Evolutionary conservation across 2,888 invertebrate genomes (phyloP).

Genomic region (Melieria crassipennis): DNA sequence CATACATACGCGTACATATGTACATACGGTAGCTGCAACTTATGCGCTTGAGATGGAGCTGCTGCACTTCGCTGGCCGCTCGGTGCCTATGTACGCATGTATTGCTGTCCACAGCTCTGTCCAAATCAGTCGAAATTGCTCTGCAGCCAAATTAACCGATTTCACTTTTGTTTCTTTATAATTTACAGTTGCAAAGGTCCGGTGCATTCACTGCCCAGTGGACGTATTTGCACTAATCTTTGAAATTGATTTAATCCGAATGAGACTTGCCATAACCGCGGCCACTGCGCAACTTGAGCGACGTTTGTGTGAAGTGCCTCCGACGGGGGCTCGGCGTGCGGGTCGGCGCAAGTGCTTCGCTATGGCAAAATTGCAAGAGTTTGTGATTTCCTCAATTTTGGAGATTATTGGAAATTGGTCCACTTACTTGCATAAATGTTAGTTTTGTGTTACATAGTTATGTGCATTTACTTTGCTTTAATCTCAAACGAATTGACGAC

Average conservation of each 20-base stretch:
- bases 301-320: conserved; percentile 10
- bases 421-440: conserved; percentile 59
- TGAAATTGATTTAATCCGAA: conserved; percentile 52
- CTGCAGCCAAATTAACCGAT: neutral
- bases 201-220: conserved; percentile 42
- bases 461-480: conserved; percentile 66
- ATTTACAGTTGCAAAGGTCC: conserved; percentile 46
- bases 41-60: no score
- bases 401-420: conserved; percentile 52
- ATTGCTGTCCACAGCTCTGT: no score
- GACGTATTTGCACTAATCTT: conserved; percentile 58
- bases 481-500: conserved; percentile 60
- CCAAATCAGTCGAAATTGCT: no score
- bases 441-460: conserved; percentile 64
- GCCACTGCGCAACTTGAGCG: neutral
- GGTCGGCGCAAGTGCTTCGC: neutral
- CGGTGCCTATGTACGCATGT: no score
- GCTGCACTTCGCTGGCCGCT: no score
- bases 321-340: conserved; percentile 20
- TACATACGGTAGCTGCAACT: neutral
- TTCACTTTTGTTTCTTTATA: conserved; percentile 40
- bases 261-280: conserved; percentile 42
- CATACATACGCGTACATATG: neutral
- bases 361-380: conserved; percentile 5
- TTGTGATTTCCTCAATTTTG: conserved; percentile 34